Evolutionary conservation across 2,113 vertebrate species (phyloP), one percentile per base, ranked within the genome.

Genomic region (Halcyon senegalensis): DNA sequence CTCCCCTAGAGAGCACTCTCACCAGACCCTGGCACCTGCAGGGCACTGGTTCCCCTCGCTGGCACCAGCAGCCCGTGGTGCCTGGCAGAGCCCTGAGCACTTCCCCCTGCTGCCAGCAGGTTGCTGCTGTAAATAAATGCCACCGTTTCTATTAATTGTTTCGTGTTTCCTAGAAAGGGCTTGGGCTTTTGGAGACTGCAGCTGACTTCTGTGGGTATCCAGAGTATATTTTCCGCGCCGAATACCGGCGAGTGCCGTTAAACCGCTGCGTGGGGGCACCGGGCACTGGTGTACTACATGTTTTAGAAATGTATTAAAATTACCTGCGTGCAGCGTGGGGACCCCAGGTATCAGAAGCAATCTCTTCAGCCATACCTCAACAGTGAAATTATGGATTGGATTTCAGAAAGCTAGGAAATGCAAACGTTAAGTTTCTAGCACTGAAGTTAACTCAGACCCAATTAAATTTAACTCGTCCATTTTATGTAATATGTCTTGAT

Each of bases 251-350:
- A n/a, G 56, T 4, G 30, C 39, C 8, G 1, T 24, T n/a, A 28
- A 28, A 10, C 28, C 30, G 55, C 30, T 41, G 58, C 4, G 58
- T 3, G n/a, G 60, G 68, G 46, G 27, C 2, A 4, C 5, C 5
- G 1, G 39, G 60, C 13, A 4, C 1, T 16, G 31, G 25, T 2
- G 51, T 35, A 18, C 51, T 51, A 17, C 2, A 1, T 2, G 0
- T 37, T 50, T 10, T 2, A 59, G 35, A 78, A 85, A 44, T 8
- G 19, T 5, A 50, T 60, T 69, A 60, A 27, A 64, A 76, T 33
- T 30, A 39, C 53, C 89, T 41, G 51, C 6, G 8, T 9, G 89
- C 53, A 51, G 35, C 59, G 7, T 2, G 33, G 35, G 44, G 44
- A 63, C 28, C 30, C 37, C 67, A 28, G 35, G 20, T 25, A 35